Conservation (phyloP, 30 jellyfish, hydroid and myxozoan genomes). For the Turritopsis rubra region DNA sequence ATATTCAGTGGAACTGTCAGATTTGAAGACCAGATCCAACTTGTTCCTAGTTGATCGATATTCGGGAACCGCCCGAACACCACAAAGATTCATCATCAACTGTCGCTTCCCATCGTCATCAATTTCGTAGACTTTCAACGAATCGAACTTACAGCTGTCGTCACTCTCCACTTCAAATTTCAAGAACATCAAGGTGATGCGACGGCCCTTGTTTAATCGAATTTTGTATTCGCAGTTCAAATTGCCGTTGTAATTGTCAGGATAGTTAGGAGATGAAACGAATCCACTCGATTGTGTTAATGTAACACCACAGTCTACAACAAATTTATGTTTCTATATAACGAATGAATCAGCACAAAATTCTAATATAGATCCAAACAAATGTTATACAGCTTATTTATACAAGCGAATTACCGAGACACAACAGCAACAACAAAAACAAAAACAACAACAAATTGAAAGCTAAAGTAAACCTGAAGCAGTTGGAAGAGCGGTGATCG, state of each 20-base stretch:
- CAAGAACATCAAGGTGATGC: constrained; percentile 16
- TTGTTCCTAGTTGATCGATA: neutral
- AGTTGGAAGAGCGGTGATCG: neutral
- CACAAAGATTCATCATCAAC: neutral
- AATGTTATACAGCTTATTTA: no score
- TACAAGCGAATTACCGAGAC: no score
- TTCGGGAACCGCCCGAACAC: neutral
- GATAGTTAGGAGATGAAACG: constrained; percentile 53
- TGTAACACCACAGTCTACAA: constrained; percentile 65
- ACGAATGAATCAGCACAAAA: no score
- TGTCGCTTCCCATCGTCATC: neutral
- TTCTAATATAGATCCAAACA: no score
- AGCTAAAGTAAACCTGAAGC: neutral
- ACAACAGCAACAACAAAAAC: neutral
- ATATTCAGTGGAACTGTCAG: neutral
- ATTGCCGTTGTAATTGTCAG: constrained; percentile 27
- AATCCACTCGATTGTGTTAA: constrained; percentile 53
- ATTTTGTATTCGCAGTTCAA: neutral
- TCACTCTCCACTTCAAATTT: constrained; percentile 24
- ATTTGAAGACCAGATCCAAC: neutral
- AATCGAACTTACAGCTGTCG: constrained; percentile 36
- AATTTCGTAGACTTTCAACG: constrained; percentile 16
- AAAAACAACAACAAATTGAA: neutral
- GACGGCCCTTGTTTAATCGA: constrained; percentile 26
- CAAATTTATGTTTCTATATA: no score